Percentiles rank a stretch among this genome's conserved stretches.
Conservation (phyloP, 2,797 vertebrate species). For the Remorina albescens region DNA sequence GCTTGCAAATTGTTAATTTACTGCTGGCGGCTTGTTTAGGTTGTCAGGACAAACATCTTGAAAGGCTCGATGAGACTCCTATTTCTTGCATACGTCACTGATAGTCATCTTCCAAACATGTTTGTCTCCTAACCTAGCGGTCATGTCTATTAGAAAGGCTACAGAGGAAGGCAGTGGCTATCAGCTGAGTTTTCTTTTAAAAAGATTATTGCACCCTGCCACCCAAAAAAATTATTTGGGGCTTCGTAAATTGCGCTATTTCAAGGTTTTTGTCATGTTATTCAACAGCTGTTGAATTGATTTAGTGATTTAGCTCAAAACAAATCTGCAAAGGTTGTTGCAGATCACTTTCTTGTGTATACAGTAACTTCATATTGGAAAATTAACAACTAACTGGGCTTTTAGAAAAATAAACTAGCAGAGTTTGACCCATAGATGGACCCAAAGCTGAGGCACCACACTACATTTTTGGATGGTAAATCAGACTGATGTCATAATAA, state of each 20-base stretch:
- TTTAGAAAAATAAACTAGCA: constrained; percentile 2
- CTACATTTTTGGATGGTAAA: neutral
- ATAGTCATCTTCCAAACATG: constrained; percentile 51
- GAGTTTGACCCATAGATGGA: constrained; percentile 6
- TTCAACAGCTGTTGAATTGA: constrained; percentile 12
- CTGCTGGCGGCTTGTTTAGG: constrained; percentile 37
- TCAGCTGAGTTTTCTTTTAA: neutral
- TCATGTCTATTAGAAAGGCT: neutral
- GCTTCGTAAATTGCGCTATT: neutral
- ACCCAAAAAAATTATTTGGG: neutral
- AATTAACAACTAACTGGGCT: neutral
- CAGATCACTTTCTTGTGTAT: constrained; percentile 4
- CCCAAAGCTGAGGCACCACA: neutral
- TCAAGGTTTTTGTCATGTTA: constrained; percentile 10
- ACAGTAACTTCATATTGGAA: constrained; percentile 4
- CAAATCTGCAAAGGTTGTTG: constrained; percentile 17
- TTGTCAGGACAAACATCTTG: constrained; percentile 41
- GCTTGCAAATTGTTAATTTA: constrained; percentile 21
- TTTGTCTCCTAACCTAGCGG: neutral
- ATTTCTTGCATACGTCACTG: constrained; percentile 32
- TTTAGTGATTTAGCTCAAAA: constrained; percentile 3
- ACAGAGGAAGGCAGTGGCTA: neutral
- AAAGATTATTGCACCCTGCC: neutral
- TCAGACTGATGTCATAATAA: neutral
- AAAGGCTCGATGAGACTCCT: constrained; percentile 34